phyloP scores from a whole-genome alignment of 1,140 invertebrate species.

The Leucophenga varia region DNA sequence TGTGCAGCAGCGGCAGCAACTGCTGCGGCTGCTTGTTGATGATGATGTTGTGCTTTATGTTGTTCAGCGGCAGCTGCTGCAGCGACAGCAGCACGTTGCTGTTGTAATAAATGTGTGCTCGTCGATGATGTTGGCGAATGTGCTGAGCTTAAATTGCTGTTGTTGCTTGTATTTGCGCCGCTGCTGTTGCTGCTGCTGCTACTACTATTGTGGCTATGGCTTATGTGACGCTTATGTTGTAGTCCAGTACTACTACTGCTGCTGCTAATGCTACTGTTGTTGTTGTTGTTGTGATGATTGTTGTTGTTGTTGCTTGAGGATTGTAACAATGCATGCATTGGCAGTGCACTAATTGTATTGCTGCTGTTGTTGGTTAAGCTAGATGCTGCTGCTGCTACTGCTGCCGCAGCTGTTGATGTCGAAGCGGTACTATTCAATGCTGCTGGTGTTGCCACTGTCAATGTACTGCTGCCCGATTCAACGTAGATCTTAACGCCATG shows the following conservation, averaged over 20 bases:
- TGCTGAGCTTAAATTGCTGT: constrained; percentile 4
- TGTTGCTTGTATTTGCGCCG: constrained; percentile 8
- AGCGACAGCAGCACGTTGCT: constrained; percentile 22
- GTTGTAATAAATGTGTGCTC: constrained; percentile 54
- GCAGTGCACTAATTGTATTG: constrained; percentile 9
- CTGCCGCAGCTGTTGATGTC: constrained; percentile 24
- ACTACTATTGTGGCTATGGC: no score
- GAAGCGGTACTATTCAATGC: constrained; percentile 29
- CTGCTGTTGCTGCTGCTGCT: constrained; percentile 13
- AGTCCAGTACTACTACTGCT: constrained; percentile 1
- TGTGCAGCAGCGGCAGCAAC: constrained; percentile 29
- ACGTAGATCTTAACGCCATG: constrained; percentile 94
- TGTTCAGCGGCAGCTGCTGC: constrained; percentile 34
- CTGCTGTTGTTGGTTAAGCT: constrained; percentile 1
- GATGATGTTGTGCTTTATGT: constrained; percentile 32
- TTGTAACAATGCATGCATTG: constrained; percentile 19
- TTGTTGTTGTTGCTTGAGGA: constrained; percentile 3
- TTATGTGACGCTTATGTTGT: constrained; percentile 2
- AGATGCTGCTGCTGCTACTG: constrained; percentile 18
- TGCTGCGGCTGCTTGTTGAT: constrained; percentile 26
- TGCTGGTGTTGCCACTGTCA: constrained; percentile 42
- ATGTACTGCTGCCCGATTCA: constrained; percentile 56
- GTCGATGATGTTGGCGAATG: constrained; percentile 8
- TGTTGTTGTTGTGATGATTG: constrained; percentile 51
- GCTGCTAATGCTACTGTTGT: constrained; percentile 11